phyloP scores from a whole-genome alignment of 2,113 vertebrate genomes.

The Pelecanoides urinatrix region DNA sequence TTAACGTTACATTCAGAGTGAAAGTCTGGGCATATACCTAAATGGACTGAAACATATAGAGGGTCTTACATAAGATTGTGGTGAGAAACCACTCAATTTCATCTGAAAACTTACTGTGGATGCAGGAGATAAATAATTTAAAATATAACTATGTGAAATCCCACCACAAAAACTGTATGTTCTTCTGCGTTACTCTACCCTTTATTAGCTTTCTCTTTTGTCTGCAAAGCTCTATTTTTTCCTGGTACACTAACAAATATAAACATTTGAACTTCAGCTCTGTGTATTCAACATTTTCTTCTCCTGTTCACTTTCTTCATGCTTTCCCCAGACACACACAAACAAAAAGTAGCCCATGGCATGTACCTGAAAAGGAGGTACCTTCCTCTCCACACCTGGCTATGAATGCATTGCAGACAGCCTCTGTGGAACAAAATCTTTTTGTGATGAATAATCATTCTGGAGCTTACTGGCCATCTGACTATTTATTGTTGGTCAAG shows the following conservation, averaged over 20 bases:
- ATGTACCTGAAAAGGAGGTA: neutral
- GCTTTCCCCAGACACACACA: neutral
- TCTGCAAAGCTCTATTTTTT: neutral
- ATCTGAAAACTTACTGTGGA: neutral
- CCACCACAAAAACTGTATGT: neutral
- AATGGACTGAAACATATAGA: neutral
- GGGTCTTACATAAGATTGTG: neutral
- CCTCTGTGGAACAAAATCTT: neutral
- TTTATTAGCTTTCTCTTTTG: neutral
- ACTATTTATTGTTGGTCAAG: neutral
- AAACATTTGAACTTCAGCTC: neutral
- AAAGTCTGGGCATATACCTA: neutral
- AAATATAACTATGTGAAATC: neutral
- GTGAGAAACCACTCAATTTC: conserved; percentile 1
- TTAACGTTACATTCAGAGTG: conserved; percentile 5
- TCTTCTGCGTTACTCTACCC: neutral
- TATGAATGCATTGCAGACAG: fast-evolving
- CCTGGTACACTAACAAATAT: neutral
- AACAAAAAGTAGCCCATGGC: neutral
- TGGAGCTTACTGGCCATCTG: neutral
- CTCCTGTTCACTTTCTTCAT: neutral
- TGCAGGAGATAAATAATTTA: neutral
- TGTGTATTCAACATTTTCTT: neutral
- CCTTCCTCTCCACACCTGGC: neutral
- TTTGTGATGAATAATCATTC: neutral